phyloP scores from a whole-genome alignment of 2,888 invertebrate species.

The Norana najaformis region DNA sequence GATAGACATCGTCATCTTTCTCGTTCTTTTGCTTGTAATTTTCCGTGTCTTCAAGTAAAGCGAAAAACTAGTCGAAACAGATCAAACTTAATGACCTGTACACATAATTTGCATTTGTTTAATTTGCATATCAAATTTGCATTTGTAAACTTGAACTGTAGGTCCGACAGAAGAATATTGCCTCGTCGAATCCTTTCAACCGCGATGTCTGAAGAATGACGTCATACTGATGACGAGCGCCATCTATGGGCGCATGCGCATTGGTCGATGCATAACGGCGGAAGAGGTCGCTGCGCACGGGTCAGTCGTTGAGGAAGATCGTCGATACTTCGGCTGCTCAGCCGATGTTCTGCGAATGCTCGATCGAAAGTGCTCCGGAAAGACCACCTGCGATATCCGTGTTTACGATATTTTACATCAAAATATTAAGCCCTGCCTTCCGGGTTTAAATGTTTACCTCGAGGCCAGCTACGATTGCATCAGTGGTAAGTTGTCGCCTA shows the following conservation, averaged over 20 bases:
- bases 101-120: neutral
- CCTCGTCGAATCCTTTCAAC: neutral
- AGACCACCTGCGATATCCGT: slow-evolving; percentile 17
- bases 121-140: neutral
- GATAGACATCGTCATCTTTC: neutral
- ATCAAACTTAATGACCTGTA: too few species aligned
- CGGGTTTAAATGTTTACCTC: slow-evolving; percentile 23
- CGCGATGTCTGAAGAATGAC: slow-evolving; percentile 21
- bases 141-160: neutral
- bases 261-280: slow-evolving; percentile 14
- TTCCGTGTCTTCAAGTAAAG: neutral
- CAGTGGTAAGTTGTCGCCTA: neutral
- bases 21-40: neutral
- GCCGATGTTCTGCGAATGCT: slow-evolving; percentile 22
- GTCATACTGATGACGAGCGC: slow-evolving; percentile 14
- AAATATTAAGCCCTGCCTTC: slow-evolving; percentile 14
- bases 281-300: neutral
- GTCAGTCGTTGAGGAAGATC: slow-evolving; percentile 20
- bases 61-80: too few species aligned
- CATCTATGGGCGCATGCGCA: slow-evolving; percentile 22
- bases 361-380: slow-evolving; percentile 31
- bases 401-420: neutral
- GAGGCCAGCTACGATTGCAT: slow-evolving; percentile 30
- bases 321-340: slow-evolving; percentile 28
- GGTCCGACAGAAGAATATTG: neutral